Evolutionary conservation across 2,888 invertebrate species (phyloP).

Genomic region (Beris chalybata): DNA sequence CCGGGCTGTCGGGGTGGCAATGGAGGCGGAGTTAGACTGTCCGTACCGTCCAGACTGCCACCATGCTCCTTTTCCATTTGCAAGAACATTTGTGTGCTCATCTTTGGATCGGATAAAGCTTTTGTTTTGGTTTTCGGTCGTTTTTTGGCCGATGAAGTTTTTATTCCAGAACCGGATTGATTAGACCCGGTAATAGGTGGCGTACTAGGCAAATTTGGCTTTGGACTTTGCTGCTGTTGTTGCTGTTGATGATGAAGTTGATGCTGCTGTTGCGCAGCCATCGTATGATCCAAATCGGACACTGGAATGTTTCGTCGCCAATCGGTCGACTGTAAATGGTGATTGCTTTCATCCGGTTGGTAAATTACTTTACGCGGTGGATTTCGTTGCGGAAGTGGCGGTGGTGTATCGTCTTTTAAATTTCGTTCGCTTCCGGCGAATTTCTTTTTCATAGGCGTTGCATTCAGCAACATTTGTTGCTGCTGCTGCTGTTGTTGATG

Average conservation of each 20-base stretch:
- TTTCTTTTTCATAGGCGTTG: constrained; percentile 50
- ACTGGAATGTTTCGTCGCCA: constrained; percentile 46
- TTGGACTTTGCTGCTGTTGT: constrained; percentile 25
- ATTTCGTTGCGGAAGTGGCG: constrained; percentile 62
- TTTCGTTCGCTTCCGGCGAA: constrained; percentile 50
- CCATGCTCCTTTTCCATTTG: constrained; percentile 51
- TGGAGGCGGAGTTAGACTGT: constrained; percentile 59
- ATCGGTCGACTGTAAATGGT: constrained; percentile 34
- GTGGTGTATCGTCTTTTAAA: constrained; percentile 53
- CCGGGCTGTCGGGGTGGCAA: constrained; percentile 63
- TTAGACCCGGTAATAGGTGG: constrained; percentile 5
- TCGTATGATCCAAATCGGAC: constrained; percentile 53
- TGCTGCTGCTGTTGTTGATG: constrained; percentile 37
- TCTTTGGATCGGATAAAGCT: constrained; percentile 57
- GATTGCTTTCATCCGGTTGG: constrained; percentile 42
- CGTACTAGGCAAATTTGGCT: constrained; percentile 42
- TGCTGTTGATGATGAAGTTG: constrained; percentile 10
- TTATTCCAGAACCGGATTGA: constrained; percentile 3
- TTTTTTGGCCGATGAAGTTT: constrained; percentile 39
- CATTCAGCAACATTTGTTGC: constrained; percentile 44
- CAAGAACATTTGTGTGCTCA: constrained; percentile 56
- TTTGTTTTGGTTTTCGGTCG: constrained; percentile 54
- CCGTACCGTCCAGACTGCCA: constrained; percentile 52
- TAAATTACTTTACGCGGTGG: constrained; percentile 50
- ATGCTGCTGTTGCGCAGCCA: constrained; percentile 27